Evolutionary conservation across 2,113 vertebrate species (phyloP), one percentile per base, ranked within the genome.

Genomic region (Tinamus guttatus): DNA sequence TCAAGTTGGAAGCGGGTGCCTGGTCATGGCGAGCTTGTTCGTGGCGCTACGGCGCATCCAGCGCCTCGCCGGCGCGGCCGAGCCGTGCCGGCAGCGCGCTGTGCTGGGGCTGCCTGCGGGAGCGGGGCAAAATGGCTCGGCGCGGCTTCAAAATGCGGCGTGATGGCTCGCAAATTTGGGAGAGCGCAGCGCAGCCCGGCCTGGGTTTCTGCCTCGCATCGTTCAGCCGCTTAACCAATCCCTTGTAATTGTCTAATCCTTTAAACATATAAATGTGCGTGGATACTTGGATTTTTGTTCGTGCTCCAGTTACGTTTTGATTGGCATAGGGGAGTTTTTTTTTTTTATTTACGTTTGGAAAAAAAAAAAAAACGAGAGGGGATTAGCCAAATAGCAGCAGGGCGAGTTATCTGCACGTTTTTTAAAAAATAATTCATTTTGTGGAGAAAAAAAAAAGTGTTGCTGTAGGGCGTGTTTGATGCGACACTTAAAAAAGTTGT

Each of bases 291-390:
- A 94, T 97, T 97, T 97, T 97, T 95, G 94, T 96, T 95, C 96
- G 94, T 93, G 95, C 90, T 97, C 95, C 95, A 96, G 93, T 87
- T 97, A 93, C 91, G 67, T 96, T 98, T 97, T 97, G 97, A 97
- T 97, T 97, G 97, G 96, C 97, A 87, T 95, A 32, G 84, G 89
- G 93, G 81, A 79, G 87, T 49, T 22, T 22, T 43, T 14, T 43
- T 43, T 21, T 96, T 95, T 95, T 92, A 80, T 93, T 86, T 76
- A 83, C 96, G 90, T 98, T 96, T 89, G 62, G 68, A 87, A 96
- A 95, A 96, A 49, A 49, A 91, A n/a, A n/a, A n/a, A n/a, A n/a
- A n/a, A n/a, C n/a, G n/a, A 19, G 80, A 90, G 65, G 51, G 89
- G 93, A 97, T 97, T 97, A 96, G 93, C 86, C 90, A 82, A 94